A percentile compares a stretch with the other conserved stretches of the same genome.
Evolutionary conservation across 2,888 invertebrate genomes (phyloP).

Genomic region (Rhingia campestris): DNA sequence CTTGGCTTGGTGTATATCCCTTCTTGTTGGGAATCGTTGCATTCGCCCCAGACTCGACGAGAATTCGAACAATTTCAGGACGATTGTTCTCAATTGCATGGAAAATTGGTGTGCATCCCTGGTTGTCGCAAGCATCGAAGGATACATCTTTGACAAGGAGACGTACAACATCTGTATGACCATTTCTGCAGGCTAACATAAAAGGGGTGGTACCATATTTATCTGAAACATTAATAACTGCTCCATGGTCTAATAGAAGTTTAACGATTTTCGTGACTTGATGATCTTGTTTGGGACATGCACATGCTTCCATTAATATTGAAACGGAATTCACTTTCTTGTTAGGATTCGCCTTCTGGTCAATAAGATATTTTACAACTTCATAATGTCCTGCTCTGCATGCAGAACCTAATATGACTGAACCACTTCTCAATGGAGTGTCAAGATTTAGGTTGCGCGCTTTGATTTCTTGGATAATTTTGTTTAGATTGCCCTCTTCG

Average conservation of each 20-base stretch:
- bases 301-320: constrained; percentile 80
- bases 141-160: constrained; percentile 78
- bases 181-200: constrained; percentile 81
- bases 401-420: constrained; percentile 77
- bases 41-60: constrained; percentile 79
- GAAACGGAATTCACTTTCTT: constrained; percentile 79
- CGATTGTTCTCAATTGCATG: constrained; percentile 82
- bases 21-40: constrained; percentile 78
- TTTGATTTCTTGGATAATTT: constrained; percentile 76
- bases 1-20: constrained; percentile 80
- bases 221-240: constrained; percentile 80
- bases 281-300: constrained; percentile 63
- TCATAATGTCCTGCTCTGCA: constrained; percentile 78
- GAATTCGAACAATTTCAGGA: constrained; percentile 78
- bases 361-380: constrained; percentile 78
- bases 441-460: constrained; percentile 75
- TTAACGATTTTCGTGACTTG: constrained; percentile 75
- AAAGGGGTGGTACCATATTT: constrained; percentile 81
- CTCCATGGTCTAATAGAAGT: constrained; percentile 77
- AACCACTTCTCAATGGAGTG: constrained; percentile 74
- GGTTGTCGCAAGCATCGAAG: constrained; percentile 80
- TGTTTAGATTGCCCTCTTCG: constrained; percentile 75
- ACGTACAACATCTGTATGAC: constrained; percentile 77
- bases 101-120: constrained; percentile 81
- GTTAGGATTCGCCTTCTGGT: constrained; percentile 78